A percentile compares a stretch with the other conserved stretches of the same genome.
Conservation (phyloP, 2,113 vertebrate species). For the Emberiza fucata region DNA sequence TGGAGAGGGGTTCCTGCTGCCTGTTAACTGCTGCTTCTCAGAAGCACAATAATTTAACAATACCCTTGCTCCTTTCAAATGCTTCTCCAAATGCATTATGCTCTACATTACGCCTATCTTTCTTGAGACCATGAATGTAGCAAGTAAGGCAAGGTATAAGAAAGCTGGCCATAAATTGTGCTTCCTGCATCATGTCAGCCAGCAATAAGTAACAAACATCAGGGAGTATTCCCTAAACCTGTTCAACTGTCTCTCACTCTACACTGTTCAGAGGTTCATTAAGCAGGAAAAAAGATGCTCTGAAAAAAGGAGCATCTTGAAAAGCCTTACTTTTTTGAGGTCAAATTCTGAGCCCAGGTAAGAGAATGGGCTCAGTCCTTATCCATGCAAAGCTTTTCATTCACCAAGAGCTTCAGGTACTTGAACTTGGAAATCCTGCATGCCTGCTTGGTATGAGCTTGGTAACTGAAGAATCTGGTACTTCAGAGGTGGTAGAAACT, state of each 20-base stretch:
- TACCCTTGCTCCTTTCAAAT: not conserved
- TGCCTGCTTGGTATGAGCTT: not conserved
- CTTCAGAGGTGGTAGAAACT: not conserved
- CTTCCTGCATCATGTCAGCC: not conserved
- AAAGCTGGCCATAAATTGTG: not conserved
- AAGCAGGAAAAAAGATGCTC: not conserved
- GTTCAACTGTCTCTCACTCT: not conserved
- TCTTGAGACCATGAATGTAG: not conserved
- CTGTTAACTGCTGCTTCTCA: not conserved
- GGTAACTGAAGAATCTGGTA: not conserved
- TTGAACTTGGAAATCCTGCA: not conserved
- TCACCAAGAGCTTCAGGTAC: not conserved
- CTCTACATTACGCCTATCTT: not conserved
- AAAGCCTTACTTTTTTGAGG: not conserved
- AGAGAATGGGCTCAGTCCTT: not conserved
- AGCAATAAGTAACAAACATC: not conserved
- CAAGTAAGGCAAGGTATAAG: not conserved
- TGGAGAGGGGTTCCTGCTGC: not conserved
- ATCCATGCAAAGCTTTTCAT: not conserved
- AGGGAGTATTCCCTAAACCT: not conserved
- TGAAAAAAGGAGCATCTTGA: not conserved
- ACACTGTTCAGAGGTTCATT: not conserved
- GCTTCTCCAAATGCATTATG: not conserved
- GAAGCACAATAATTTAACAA: not conserved
- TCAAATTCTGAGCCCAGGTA: not conserved